Conservation (phyloP, 2,113 vertebrate genomes). For the Gracilinanus agilis region DNA sequence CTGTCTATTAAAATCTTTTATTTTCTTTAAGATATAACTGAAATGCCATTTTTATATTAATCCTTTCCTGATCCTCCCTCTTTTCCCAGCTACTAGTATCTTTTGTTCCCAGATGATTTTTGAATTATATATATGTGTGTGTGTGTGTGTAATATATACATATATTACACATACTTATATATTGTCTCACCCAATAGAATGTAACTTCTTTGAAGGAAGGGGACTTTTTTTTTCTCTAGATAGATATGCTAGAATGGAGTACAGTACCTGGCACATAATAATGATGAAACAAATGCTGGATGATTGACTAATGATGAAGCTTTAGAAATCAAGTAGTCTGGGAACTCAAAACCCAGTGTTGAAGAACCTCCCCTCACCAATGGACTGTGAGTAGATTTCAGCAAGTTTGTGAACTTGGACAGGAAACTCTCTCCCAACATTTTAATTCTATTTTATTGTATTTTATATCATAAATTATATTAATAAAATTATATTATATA, state of each 20-base stretch:
- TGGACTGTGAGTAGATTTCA: background rate
- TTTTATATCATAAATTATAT: too few relatives aligned
- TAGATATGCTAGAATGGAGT: background rate
- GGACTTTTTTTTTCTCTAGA: background rate
- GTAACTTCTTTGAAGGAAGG: background rate
- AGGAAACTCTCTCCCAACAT: too few relatives aligned
- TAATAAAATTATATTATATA: too few relatives aligned
- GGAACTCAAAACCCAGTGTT: background rate
- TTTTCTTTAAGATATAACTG: background rate
- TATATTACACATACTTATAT: background rate
- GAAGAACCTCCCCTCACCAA: background rate
- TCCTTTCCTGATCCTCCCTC: background rate
- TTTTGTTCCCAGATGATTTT: background rate
- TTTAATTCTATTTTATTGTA: too few relatives aligned
- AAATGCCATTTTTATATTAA: background rate
- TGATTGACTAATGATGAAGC: background rate
- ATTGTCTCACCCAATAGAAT: background rate
- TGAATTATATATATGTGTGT: background rate
- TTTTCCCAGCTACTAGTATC: background rate
- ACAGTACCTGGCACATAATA: background rate
- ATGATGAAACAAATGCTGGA: background rate
- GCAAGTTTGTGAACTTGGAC: background rate
- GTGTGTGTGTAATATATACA: background rate
- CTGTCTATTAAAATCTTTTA: background rate
- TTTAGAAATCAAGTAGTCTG: background rate